A percentile compares a stretch with the other conserved stretches of the same genome.
phyloP scores from a whole-genome alignment of 2,888 invertebrate genomes.

The Pollenia amentaria region DNA sequence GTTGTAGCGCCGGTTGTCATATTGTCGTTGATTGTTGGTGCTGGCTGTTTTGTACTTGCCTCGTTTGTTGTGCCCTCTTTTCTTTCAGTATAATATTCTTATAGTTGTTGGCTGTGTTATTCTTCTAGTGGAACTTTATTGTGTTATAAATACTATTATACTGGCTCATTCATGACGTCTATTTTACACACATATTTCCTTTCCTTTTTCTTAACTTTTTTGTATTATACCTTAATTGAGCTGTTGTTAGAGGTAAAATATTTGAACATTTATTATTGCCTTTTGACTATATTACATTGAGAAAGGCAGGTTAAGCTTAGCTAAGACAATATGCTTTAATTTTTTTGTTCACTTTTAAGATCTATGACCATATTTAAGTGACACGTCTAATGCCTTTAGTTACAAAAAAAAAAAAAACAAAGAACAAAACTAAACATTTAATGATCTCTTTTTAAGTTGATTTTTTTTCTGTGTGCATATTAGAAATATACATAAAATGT shows the following conservation, averaged over 20 bases:
- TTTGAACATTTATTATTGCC: conserved; percentile 29
- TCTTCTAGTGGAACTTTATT: conserved; percentile 4
- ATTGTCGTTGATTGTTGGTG: not conserved
- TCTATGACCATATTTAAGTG: conserved; percentile 23
- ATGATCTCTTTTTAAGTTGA: not conserved
- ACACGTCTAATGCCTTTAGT: not conserved
- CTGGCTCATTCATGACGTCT: not conserved
- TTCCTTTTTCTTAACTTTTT: not conserved
- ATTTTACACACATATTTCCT: conserved; percentile 6
- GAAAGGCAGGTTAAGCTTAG: not conserved
- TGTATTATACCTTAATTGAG: conserved; percentile 51
- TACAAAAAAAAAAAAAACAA: no score
- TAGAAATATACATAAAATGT: not conserved
- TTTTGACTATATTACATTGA: not conserved
- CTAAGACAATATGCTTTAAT: conserved; percentile 9
- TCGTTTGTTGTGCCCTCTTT: conserved; percentile 10
- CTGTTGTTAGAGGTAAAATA: conserved; percentile 52
- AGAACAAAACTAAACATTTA: no score
- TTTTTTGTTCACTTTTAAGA: conserved; percentile 12
- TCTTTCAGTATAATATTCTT: conserved; percentile 15
- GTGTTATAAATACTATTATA: conserved; percentile 57
- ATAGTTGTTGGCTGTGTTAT: conserved; percentile 18
- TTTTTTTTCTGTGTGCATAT: not conserved
- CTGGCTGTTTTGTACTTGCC: not conserved
- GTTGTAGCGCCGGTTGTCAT: conserved; percentile 11